Evolutionary conservation across 2,113 vertebrate genomes (phyloP).

Genomic region (Eudyptes chrysolophus): DNA sequence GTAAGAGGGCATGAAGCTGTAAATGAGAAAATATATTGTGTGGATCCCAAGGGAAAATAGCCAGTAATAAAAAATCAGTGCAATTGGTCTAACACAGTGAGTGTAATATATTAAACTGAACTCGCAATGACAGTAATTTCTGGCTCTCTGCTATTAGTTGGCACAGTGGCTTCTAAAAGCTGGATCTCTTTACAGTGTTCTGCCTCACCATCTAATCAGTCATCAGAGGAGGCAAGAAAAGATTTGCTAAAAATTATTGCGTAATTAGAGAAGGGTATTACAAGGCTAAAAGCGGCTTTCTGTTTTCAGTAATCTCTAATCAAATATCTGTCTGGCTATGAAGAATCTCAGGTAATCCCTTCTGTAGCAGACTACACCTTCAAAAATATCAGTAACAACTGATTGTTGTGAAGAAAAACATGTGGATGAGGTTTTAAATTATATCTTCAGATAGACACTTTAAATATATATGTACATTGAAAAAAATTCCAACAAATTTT

Average conservation of each 20-base stretch:
- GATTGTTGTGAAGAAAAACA: neutral
- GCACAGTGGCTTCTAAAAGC: neutral
- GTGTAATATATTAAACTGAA: conserved; percentile 23
- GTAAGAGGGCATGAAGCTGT: neutral
- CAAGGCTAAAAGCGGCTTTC: conserved; percentile 6
- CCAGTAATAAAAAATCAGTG: conserved; percentile 11
- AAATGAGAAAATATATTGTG: conserved; percentile 28
- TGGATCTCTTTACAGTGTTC: neutral
- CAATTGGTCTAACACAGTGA: neutral
- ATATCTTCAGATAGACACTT: neutral
- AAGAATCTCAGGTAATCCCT: neutral
- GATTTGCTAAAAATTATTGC: conserved; percentile 21
- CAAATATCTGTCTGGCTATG: neutral
- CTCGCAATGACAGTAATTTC: conserved; percentile 21
- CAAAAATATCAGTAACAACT: neutral
- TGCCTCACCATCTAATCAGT: conserved; percentile 6
- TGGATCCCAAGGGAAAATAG: conserved; percentile 6
- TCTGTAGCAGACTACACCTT: neutral
- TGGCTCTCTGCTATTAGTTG: conserved; percentile 23
- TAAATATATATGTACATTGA: neutral
- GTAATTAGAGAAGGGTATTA: conserved; percentile 21
- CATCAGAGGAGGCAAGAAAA: neutral
- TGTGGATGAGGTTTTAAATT: neutral
- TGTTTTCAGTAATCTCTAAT: neutral
- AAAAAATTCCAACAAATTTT: neutral